Evolutionary conservation across 2,888 invertebrate genomes (phyloP).

Genomic region (Lycocerus yunnanus): DNA sequence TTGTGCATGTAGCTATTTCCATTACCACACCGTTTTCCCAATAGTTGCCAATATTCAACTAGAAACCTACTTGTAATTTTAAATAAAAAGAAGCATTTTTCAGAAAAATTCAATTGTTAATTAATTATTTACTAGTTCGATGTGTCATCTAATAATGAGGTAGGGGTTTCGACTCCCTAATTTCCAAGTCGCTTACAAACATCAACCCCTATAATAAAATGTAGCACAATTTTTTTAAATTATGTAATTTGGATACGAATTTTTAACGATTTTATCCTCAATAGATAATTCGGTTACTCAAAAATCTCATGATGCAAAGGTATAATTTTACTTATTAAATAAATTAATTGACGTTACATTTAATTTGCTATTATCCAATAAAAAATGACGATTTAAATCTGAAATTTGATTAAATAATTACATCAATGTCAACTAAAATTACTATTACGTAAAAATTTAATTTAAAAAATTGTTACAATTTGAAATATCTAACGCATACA

Average conservation of each 20-base stretch:
- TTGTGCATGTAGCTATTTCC: neutral
- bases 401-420: neutral
- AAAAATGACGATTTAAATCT: neutral
- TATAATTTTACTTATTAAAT: neutral
- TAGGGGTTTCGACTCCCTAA: neutral
- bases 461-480: neutral
- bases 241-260: neutral
- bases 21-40: neutral
- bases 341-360: neutral
- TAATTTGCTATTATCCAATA: neutral
- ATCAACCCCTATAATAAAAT: neutral
- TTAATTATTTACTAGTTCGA: neutral
- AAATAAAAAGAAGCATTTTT: neutral
- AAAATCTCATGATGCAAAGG: neutral
- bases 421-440: neutral
- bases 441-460: neutral
- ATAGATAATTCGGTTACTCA: neutral
- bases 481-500: neutral
- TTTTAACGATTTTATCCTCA: neutral
- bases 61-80: neutral
- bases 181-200: neutral
- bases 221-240: neutral
- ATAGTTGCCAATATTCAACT: neutral
- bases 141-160: neutral
- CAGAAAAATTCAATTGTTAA: neutral